These are phyloP conservation scores for Stegostoma tigrinum DNA, from an alignment of 2,113 vertebrate species.

Conservation along the genomic window DNA sequence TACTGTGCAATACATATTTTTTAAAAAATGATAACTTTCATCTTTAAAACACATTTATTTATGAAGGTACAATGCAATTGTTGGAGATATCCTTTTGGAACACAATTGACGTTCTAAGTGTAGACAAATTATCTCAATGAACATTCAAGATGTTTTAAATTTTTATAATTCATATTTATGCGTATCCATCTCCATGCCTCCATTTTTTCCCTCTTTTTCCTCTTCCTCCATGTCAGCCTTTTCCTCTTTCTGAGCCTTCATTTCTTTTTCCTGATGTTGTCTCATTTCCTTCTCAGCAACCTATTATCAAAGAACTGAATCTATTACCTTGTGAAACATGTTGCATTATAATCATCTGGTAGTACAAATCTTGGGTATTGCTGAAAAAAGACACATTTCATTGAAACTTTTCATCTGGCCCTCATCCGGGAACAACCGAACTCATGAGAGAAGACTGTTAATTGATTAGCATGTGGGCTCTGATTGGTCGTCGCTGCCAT, in stretches of 20 bases:
- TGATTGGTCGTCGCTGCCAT: no score
- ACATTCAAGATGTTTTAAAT: slow-evolving; percentile 37
- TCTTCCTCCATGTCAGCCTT: slow-evolving; percentile 46
- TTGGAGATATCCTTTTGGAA: slow-evolving; percentile 37
- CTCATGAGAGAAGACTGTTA: no score
- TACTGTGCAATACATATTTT: not conserved
- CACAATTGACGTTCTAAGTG: slow-evolving; percentile 38
- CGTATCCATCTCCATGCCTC: not conserved
- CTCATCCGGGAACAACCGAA: no score
- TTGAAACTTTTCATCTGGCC: no score
- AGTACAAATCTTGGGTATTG: no score
- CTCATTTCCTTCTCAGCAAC: slow-evolving; percentile 70
- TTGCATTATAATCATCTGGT: not conserved
- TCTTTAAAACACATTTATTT: slow-evolving; percentile 3
- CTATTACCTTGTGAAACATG: not conserved
- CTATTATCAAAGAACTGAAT: slow-evolving; percentile 47
- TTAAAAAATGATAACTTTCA: slow-evolving; percentile 2
- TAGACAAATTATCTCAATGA: slow-evolving; percentile 40
- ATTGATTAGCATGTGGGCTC: no score
- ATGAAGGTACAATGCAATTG: slow-evolving; percentile 39
- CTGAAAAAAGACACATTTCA: no score
- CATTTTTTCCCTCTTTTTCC: slow-evolving; percentile 35
- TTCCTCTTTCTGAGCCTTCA: slow-evolving; percentile 47
- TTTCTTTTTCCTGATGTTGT: slow-evolving; percentile 51
- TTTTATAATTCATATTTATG: slow-evolving; percentile 67